phyloP scores from a whole-genome alignment of 2,113 vertebrate species.

The Nestor notabilis region DNA sequence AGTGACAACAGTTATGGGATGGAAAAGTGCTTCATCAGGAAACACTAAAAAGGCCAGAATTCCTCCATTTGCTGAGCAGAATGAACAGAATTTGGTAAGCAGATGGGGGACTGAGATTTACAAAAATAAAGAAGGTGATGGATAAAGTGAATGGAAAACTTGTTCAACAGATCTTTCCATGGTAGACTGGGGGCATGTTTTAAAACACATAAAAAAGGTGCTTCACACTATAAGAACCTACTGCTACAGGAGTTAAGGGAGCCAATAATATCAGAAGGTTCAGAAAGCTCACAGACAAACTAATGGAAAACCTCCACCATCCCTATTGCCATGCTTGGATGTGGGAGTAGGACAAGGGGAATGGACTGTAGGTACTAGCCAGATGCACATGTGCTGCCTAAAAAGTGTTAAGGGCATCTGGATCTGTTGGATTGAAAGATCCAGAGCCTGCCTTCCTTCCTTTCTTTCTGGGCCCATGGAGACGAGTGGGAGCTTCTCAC shows the following conservation, averaged over 20 bases:
- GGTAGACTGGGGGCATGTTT: not conserved
- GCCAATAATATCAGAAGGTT: not conserved
- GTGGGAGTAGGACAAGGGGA: not conserved
- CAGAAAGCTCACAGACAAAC: not conserved
- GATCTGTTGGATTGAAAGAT: not conserved
- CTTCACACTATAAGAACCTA: not conserved
- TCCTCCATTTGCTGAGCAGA: not conserved
- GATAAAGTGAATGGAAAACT: not conserved
- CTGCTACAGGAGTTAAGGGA: not conserved
- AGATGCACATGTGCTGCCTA: not conserved
- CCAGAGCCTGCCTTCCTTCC: not conserved
- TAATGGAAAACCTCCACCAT: not conserved
- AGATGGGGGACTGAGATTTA: not conserved
- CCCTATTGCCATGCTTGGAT: not conserved
- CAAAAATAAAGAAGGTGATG: not conserved
- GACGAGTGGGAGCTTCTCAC: not conserved
- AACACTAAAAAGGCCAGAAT: not conserved
- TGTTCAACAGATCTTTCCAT: not conserved
- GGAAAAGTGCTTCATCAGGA: not conserved
- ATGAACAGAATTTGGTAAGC: not conserved
- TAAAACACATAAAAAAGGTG: not conserved
- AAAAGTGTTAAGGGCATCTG: not conserved
- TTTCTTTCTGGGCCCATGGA: not conserved
- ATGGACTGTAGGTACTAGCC: not conserved
- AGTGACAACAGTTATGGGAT: not conserved